A percentile compares a stretch with the other conserved stretches of the same genome.
These are phyloP conservation scores for Clarias laeviceps DNA, from an alignment of 2,797 vertebrate genomes.

Conservation along the genomic window DNA sequence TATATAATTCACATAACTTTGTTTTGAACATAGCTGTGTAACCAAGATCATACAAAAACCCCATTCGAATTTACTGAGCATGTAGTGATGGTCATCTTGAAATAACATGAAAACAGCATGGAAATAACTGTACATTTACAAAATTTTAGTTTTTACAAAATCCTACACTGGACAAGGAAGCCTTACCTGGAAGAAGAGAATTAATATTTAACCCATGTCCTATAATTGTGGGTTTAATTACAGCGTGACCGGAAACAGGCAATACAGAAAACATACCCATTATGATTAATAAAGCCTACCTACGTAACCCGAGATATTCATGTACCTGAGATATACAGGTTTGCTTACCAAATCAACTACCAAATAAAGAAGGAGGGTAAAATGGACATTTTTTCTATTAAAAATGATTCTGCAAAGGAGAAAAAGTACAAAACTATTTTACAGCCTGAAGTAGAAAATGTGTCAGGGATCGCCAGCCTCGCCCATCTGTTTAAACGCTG, in stretches of 20 bases:
- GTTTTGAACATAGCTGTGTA: neutral
- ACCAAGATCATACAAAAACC: neutral
- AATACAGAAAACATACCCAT: neutral
- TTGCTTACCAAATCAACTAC: no score
- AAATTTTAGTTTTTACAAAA: neutral
- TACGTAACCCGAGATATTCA: neutral
- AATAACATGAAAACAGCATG: neutral
- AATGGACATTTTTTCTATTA: no score
- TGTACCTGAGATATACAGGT: no score
- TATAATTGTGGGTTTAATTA: neutral
- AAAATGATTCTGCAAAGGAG: no score
- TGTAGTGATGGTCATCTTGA: neutral
- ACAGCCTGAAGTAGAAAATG: neutral
- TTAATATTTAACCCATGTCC: neutral
- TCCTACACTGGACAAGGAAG: neutral
- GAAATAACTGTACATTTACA: neutral
- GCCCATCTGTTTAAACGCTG: no score
- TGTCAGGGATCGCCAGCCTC: no score
- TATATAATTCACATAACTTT: no score
- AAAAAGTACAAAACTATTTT: neutral
- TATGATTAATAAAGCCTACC: neutral
- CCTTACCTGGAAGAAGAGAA: neutral
- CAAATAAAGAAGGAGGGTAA: no score
- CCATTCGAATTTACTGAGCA: neutral
- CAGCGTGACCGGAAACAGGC: neutral